These are phyloP conservation scores for Acrobeloides nanus DNA, from an alignment of 2,888 invertebrate genomes.

Conservation along the genomic window DNA sequence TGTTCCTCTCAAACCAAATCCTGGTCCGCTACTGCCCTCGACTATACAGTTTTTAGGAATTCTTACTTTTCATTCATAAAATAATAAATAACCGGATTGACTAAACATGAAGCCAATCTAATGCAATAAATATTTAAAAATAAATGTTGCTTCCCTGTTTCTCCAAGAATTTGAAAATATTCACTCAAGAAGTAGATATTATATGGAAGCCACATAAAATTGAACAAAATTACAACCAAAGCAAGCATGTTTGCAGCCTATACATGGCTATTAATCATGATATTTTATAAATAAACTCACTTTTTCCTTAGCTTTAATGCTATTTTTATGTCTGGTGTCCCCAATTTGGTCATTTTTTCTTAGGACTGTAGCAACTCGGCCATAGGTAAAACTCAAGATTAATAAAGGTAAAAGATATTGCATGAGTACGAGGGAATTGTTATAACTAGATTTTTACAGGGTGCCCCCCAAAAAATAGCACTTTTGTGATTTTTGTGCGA, in stretches of 20 bases:
- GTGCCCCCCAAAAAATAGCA: no score
- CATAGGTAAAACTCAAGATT: constrained; percentile 42
- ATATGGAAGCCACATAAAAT: constrained; percentile 52
- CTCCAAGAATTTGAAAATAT: constrained; percentile 13
- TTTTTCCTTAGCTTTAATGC: constrained; percentile 41
- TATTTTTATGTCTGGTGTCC: constrained; percentile 39
- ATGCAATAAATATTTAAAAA: no score
- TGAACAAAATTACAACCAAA: constrained; percentile 46
- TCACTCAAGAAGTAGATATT: constrained; percentile 54
- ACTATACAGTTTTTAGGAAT: no score
- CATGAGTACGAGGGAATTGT: constrained; percentile 35
- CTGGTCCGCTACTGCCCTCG: no score
- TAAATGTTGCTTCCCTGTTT: constrained; percentile 38
- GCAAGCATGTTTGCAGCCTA: constrained; percentile 51
- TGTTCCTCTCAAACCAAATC: no score
- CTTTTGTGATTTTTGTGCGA: no score
- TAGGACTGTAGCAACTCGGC: constrained; percentile 40
- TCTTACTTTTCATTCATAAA: no score
- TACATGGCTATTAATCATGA: background rate
- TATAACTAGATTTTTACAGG: constrained; percentile 48
- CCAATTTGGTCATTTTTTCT: constrained; percentile 39
- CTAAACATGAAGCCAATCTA: no score
- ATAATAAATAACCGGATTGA: no score
- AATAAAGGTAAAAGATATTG: constrained; percentile 44
- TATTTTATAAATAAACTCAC: constrained; percentile 16